A percentile compares a stretch with the other conserved stretches of the same genome.
These are phyloP conservation scores for Caenorhabditis virilis DNA, from an alignment of 2,888 invertebrate species.

Conservation along the genomic window DNA sequence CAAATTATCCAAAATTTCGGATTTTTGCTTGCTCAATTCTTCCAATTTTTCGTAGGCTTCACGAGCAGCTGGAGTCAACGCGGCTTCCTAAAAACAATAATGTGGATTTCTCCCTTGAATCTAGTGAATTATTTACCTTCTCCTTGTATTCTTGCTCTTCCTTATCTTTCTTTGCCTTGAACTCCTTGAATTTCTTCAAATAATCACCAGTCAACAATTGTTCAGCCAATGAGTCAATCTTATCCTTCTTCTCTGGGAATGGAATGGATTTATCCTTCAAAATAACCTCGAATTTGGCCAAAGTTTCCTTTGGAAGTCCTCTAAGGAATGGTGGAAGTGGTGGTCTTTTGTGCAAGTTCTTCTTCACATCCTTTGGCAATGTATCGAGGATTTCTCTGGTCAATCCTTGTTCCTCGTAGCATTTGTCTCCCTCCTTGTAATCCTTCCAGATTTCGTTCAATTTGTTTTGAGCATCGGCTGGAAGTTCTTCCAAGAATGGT, in stretches of 20 bases:
- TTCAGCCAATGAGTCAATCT: constrained; percentile 50
- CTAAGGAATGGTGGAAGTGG: constrained; percentile 35
- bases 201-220: constrained; percentile 48
- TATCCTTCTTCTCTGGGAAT: constrained; percentile 45
- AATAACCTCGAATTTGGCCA: constrained; percentile 48
- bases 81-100: background rate
- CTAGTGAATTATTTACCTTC: constrained; percentile 23
- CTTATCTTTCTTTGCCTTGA: constrained; percentile 47
- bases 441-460: constrained; percentile 52
- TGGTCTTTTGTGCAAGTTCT: constrained; percentile 34
- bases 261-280: constrained; percentile 47
- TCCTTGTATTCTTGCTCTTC: constrained; percentile 41
- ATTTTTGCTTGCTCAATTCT: constrained; percentile 47
- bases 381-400: constrained; percentile 49
- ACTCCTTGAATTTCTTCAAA: constrained; percentile 51
- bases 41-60: constrained; percentile 51
- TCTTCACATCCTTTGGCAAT: constrained; percentile 38
- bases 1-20: constrained; percentile 39
- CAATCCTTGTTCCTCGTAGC: constrained; percentile 51
- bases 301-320: constrained; percentile 38
- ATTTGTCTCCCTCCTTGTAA: constrained; percentile 55
- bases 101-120: background rate
- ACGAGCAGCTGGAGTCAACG: constrained; percentile 40
- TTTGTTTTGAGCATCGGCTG: constrained; percentile 40
- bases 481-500: constrained; percentile 47